A percentile compares a stretch with the other conserved stretches of the same genome.
These are phyloP conservation scores for Osmerus eperlanus DNA, from an alignment of 2,113 vertebrate species.

Conservation along the genomic window DNA sequence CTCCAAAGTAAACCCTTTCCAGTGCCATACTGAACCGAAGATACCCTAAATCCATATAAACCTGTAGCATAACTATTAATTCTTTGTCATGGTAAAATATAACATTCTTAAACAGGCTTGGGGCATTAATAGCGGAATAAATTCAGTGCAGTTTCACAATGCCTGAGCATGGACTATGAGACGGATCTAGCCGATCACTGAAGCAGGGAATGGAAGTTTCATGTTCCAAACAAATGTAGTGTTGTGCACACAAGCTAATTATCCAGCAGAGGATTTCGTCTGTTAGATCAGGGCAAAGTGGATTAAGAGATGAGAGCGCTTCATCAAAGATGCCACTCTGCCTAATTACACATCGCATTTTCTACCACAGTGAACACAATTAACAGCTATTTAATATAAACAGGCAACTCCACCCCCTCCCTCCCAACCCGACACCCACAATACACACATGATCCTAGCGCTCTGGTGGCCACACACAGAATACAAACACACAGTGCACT, in stretches of 20 bases:
- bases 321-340: constrained; percentile 67
- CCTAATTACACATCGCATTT: constrained; percentile 70
- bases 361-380: constrained; percentile 53
- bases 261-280: constrained; percentile 67
- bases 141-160: too few relatives aligned
- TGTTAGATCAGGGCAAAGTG: constrained; percentile 72
- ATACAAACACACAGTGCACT: too few relatives aligned
- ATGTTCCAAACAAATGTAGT: constrained; percentile 57
- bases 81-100: too few relatives aligned
- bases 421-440: neutral
- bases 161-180: too few relatives aligned
- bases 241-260: constrained; percentile 59
- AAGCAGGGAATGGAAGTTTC: constrained; percentile 43
- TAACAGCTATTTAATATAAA: constrained; percentile 4
- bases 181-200: constrained; percentile 9
- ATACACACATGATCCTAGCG: too few relatives aligned
- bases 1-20: too few relatives aligned
- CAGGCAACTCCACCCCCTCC: neutral
- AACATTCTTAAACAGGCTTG: too few relatives aligned
- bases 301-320: constrained; percentile 72
- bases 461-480: too few relatives aligned
- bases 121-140: too few relatives aligned
- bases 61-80: too few relatives aligned
- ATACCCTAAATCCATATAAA: too few relatives aligned
- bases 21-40: too few relatives aligned